A percentile compares a stretch with the other conserved stretches of the same genome.
phyloP scores from a whole-genome alignment of 2,888 invertebrate species.

The Noctuana brunneofusca region DNA sequence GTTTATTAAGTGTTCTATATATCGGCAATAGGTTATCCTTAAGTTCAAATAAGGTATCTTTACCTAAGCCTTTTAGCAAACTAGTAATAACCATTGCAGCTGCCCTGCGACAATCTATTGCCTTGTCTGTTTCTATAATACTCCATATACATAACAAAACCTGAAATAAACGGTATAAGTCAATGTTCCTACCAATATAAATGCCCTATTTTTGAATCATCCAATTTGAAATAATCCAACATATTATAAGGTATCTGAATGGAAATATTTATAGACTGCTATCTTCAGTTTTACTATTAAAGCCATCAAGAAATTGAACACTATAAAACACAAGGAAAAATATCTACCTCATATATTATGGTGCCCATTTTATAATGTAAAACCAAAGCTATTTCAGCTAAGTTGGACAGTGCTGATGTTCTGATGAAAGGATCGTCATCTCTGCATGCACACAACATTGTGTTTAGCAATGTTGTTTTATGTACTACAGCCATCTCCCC shows the following conservation, averaged over 20 bases:
- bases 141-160: constrained; percentile 87
- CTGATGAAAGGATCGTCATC: constrained; percentile 89
- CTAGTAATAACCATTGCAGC: constrained; percentile 90
- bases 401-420: constrained; percentile 91
- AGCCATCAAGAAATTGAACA: background rate
- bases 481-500: constrained; percentile 88
- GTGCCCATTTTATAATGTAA: constrained; percentile 88
- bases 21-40: constrained; percentile 86
- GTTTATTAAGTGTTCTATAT: constrained; percentile 88
- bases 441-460: constrained; percentile 86
- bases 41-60: constrained; percentile 85
- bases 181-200: too few species aligned
- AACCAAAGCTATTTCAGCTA: constrained; percentile 90
- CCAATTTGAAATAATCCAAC: too few species aligned
- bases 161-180: constrained; percentile 66
- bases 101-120: constrained; percentile 89
- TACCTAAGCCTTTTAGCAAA: constrained; percentile 89
- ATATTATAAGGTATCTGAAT: too few species aligned
- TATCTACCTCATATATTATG: constrained; percentile 87
- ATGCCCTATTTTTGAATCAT: too few species aligned
- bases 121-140: constrained; percentile 87
- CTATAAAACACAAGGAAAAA: background rate
- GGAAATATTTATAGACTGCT: too few species aligned
- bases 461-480: constrained; percentile 86
- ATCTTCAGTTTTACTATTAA: background rate